A percentile compares a stretch with the other conserved stretches of the same genome.
These are phyloP conservation scores for Chaetodon trifascialis DNA, from an alignment of 2,113 vertebrate species.

Conservation along the genomic window DNA sequence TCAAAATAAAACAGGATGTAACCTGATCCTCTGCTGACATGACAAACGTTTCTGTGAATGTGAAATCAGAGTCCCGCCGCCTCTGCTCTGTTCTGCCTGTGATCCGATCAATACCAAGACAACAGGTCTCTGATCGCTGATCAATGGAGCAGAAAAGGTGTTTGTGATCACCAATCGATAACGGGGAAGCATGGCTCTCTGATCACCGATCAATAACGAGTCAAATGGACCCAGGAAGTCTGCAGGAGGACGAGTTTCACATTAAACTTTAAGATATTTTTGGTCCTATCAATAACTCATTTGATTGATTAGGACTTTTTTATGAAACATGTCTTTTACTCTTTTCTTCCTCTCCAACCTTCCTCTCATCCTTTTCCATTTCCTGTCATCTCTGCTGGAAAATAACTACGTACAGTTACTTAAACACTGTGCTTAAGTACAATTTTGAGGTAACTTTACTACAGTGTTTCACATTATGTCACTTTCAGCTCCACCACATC, in stretches of 20 bases:
- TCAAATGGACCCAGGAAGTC: neutral
- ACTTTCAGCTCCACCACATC: too few relatives aligned
- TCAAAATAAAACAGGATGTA: neutral
- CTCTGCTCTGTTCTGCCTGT: neutral
- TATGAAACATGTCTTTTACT: too few relatives aligned
- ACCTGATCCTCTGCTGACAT: neutral
- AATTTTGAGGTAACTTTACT: neutral
- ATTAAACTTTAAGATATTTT: neutral
- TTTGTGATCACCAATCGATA: slow-evolving; percentile 24
- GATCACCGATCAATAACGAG: slow-evolving; percentile 26
- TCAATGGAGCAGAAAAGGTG: slow-evolving; percentile 28
- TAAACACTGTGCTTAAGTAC: neutral
- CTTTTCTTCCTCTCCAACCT: too few relatives aligned
- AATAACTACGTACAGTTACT: too few relatives aligned
- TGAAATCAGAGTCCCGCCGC: neutral
- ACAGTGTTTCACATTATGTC: too few relatives aligned
- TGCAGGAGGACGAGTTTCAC: neutral
- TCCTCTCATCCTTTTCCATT: too few relatives aligned
- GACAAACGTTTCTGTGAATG: neutral
- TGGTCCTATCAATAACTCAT: neutral
- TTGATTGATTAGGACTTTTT: neutral
- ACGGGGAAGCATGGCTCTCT: neutral
- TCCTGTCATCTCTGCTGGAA: too few relatives aligned
- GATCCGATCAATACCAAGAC: slow-evolving; percentile 20
- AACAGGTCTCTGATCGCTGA: slow-evolving; percentile 22